Conservation (phyloP, 2,797 vertebrate genomes). For the Falco novaeseelandiae region DNA sequence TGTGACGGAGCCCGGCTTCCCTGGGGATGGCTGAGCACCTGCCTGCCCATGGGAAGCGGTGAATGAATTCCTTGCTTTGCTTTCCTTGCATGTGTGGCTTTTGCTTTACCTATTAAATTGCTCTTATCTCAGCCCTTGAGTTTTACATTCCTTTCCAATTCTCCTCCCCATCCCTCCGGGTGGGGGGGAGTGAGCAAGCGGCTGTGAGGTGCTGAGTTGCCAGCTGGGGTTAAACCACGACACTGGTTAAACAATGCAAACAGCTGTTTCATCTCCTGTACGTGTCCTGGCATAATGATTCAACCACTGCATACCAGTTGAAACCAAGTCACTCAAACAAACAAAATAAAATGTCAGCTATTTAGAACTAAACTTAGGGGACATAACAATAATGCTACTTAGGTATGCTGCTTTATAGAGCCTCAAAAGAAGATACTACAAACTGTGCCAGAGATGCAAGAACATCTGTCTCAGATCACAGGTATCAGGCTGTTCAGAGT, state of each 20-base stretch:
- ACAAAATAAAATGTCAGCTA: background rate
- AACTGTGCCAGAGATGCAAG: background rate
- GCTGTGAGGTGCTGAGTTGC: no score
- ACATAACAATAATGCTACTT: background rate
- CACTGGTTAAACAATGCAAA: background rate
- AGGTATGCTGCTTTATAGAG: background rate
- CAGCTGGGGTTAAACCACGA: no score
- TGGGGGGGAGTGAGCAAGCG: no score
- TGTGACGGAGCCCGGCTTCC: no score
- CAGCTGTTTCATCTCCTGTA: background rate
- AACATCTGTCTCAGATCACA: background rate
- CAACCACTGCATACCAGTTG: background rate
- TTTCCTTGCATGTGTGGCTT: no score
- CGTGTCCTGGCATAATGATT: background rate
- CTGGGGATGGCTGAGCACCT: no score
- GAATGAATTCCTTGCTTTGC: no score
- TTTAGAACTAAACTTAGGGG: background rate
- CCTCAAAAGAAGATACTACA: background rate
- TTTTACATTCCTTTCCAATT: no score
- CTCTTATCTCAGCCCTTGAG: no score
- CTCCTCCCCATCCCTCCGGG: no score
- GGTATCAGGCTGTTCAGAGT: background rate
- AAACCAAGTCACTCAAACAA: background rate
- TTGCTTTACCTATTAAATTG: no score
- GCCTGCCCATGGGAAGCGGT: no score